These are phyloP conservation scores for Sebastes flavidus DNA, from an alignment of 2,797 vertebrate genomes.

Conservation along the genomic window DNA sequence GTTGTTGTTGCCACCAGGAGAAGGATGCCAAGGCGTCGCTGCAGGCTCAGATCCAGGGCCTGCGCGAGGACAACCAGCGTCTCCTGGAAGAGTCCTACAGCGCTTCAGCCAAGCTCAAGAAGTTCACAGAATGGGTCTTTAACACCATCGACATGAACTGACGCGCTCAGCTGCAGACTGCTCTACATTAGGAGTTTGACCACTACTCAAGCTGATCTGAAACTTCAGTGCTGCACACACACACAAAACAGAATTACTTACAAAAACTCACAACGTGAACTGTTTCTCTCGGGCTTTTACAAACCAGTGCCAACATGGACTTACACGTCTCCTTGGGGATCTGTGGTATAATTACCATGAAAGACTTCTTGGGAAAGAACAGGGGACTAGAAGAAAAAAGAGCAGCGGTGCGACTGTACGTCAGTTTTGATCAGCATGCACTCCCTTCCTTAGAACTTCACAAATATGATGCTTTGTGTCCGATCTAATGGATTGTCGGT, in stretches of 20 bases:
- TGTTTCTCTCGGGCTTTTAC: constrained; percentile 21
- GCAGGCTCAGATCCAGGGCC: constrained; percentile 83
- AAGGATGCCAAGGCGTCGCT: constrained; percentile 93
- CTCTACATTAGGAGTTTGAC: constrained; percentile 41
- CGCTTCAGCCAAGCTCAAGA: constrained; percentile 95
- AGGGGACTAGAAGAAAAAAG: constrained; percentile 1
- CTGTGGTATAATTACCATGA: constrained; percentile 18
- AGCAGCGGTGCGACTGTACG: constrained; percentile 17
- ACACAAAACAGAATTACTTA: constrained; percentile 5
- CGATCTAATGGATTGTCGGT: constrained; percentile 28
- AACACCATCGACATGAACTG: constrained; percentile 99
- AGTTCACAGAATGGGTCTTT: constrained; percentile 99
- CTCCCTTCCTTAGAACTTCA: constrained; percentile 40
- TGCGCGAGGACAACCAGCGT: constrained; percentile 88
- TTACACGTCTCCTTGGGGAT: constrained; percentile 30
- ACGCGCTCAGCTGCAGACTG: constrained; percentile 37
- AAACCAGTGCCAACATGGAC: constrained; percentile 57
- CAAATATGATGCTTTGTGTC: constrained; percentile 34
- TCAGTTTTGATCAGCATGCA: constrained; percentile 61
- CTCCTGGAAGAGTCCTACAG: constrained; percentile 96
- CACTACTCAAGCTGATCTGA: constrained; percentile 49
- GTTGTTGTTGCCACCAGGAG: constrained; percentile 81
- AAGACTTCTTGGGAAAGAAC: constrained; percentile 5
- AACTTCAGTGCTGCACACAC: constrained; percentile 21
- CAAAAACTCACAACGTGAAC: background rate